Evolutionary conservation across 1,140 invertebrate genomes (phyloP).

Genomic region (Papilio aristodemus): DNA sequence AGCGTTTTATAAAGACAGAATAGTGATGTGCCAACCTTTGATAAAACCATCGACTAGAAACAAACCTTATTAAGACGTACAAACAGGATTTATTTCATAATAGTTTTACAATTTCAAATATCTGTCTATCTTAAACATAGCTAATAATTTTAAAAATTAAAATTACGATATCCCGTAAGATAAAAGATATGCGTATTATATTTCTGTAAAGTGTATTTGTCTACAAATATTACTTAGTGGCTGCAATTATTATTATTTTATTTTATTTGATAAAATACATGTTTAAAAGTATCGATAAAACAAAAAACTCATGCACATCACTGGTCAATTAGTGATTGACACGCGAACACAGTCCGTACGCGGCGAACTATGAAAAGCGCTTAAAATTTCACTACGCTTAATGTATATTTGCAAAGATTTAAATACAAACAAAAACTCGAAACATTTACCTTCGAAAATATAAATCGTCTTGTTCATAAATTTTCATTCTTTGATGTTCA

Average conservation of each 20-base stretch:
- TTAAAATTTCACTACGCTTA: background rate
- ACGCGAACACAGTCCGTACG: background rate
- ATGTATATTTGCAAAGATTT: no score
- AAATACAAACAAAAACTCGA: background rate
- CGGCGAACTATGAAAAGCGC: slow-evolving; percentile 1
- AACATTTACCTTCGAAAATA: background rate
- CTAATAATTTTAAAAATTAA: no score
- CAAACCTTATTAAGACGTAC: background rate
- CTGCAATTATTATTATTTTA: no score
- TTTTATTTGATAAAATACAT: background rate
- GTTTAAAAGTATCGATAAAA: background rate
- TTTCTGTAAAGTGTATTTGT: no score
- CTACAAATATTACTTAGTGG: background rate
- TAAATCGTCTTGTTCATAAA: background rate
- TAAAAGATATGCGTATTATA: no score
- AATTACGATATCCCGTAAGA: no score
- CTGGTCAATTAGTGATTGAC: slow-evolving; percentile 20
- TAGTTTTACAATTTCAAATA: no score
- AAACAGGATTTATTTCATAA: no score
- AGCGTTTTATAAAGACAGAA: slow-evolving; percentile 4
- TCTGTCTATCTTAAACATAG: no score
- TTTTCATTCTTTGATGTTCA: background rate
- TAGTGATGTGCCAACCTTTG: background rate
- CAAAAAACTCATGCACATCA: background rate
- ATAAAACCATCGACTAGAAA: background rate